These are phyloP conservation scores for Agrypnus murinus DNA, from an alignment of 2,888 invertebrate genomes.

Conservation along the genomic window DNA sequence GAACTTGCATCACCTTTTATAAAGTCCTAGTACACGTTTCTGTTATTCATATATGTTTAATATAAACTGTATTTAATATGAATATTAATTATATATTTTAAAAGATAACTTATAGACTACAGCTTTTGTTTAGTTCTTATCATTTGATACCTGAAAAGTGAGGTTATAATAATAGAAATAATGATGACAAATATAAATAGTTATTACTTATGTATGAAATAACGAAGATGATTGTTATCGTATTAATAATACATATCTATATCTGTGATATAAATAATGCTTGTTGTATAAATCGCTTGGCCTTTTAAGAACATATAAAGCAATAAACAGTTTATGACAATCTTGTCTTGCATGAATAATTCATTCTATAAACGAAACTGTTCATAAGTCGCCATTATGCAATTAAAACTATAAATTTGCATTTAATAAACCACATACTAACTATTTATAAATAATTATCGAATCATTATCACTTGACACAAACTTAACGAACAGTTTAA, in stretches of 20 bases:
- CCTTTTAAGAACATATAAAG: slow-evolving; percentile 3
- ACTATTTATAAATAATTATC: slow-evolving; percentile 9
- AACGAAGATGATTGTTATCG: too few relatives aligned
- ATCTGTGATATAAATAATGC: not conserved
- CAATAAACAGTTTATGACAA: not conserved
- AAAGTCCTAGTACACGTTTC: not conserved
- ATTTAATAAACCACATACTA: slow-evolving; percentile 3
- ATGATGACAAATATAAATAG: too few relatives aligned
- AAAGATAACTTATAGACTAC: too few relatives aligned
- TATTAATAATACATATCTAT: too few relatives aligned
- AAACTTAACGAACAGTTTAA: not conserved
- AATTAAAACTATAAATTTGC: slow-evolving; percentile 24
- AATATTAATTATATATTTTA: not conserved
- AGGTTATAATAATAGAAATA: too few relatives aligned
- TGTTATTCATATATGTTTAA: too few relatives aligned
- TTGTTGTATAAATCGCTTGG: slow-evolving; percentile 1
- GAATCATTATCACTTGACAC: not conserved
- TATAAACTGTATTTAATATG: not conserved
- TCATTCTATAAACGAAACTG: slow-evolving; percentile 8
- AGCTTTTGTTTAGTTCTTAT: too few relatives aligned
- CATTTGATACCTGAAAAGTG: too few relatives aligned
- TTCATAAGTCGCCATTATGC: slow-evolving; percentile 7
- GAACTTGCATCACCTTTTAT: slow-evolving; percentile 7
- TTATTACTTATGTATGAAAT: too few relatives aligned
- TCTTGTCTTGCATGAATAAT: slow-evolving; percentile 11